These are phyloP conservation scores for Tenebrio molitor DNA, from an alignment of 1,140 invertebrate species.

Conservation along the genomic window DNA sequence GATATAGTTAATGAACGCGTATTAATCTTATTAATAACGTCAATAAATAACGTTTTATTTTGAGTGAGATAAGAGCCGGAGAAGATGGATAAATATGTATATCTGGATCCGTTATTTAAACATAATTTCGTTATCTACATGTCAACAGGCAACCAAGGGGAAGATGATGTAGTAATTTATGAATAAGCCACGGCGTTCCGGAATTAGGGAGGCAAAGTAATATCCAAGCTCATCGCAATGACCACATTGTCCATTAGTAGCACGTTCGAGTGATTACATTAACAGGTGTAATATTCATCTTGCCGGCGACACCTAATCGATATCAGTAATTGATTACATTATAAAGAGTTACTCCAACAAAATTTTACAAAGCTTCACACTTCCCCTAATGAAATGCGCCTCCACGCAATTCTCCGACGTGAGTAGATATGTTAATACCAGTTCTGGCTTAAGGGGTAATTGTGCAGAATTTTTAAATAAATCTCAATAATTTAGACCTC, in stretches of 20 bases:
- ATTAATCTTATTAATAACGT: conserved; percentile 46
- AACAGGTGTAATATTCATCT: conserved; percentile 48
- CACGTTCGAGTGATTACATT: conserved; percentile 48
- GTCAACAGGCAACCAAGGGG: conserved; percentile 34
- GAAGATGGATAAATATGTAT: conserved; percentile 42
- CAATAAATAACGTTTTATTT: conserved; percentile 47
- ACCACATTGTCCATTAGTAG: conserved; percentile 46
- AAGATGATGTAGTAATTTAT: conserved; percentile 46
- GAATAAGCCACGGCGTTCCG: conserved; percentile 32
- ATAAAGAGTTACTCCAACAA: conserved; percentile 42
- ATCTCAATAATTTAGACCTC: too few species aligned
- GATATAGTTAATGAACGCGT: conserved; percentile 41
- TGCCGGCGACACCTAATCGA: conserved; percentile 41
- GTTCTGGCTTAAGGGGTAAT: too few species aligned
- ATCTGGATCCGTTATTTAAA: conserved; percentile 41
- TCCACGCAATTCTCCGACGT: conserved; percentile 36
- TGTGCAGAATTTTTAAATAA: too few species aligned
- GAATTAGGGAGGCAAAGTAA: conserved; percentile 40
- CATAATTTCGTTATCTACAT: conserved; percentile 43
- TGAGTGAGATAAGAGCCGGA: conserved; percentile 7
- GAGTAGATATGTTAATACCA: too few species aligned
- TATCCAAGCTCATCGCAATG: conserved; percentile 44
- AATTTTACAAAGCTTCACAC: conserved; percentile 38
- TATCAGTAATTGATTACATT: conserved; percentile 38
- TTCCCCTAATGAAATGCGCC: conserved; percentile 35